Conservation (phyloP, 2,113 vertebrate species). For the Mustelus asterias region DNA sequence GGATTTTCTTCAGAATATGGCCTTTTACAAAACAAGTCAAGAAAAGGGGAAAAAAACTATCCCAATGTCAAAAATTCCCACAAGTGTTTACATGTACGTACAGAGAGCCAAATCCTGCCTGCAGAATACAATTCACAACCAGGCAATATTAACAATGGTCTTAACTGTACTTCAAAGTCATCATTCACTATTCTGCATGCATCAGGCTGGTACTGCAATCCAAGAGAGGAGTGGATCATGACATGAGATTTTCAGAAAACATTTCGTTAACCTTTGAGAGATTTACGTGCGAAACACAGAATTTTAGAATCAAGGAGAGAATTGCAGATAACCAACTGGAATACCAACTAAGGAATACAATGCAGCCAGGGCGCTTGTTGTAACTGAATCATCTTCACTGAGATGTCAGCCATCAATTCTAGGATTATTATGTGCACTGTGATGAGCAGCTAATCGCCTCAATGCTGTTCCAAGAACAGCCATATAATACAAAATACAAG, state of each 20-base stretch:
- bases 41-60: not conserved
- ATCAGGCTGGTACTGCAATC: not conserved
- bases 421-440: not conserved
- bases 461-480: not conserved
- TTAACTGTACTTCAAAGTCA: not conserved
- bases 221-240: not conserved
- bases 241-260: not conserved
- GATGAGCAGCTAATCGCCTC: not conserved
- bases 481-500: not conserved
- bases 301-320: not conserved
- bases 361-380: not conserved
- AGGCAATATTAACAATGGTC: not conserved
- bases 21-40: not conserved
- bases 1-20: not conserved
- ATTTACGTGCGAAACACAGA: not conserved
- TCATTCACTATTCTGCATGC: not conserved
- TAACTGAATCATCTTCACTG: not conserved
- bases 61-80: not conserved
- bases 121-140: not conserved
- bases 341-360: not conserved
- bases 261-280: not conserved
- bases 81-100: not conserved
- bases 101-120: not conserved
- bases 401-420: not conserved
- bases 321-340: not conserved